Conservation (phyloP, 2,888 invertebrate species). For the Sinotaia quadrata region DNA sequence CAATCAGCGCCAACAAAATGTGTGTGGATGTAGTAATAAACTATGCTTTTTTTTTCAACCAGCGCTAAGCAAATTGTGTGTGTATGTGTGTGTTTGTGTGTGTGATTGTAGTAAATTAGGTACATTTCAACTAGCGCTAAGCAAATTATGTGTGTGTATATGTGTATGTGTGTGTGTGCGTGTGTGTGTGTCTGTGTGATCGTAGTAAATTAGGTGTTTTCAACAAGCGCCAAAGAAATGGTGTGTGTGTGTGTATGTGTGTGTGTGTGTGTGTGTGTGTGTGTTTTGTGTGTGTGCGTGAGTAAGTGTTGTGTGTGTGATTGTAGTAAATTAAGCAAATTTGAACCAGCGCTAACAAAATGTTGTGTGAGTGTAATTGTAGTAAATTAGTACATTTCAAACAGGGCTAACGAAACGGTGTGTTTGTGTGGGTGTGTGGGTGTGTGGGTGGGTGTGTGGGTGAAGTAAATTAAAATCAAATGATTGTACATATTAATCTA, state of each 20-base stretch:
- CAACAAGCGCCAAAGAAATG: background rate
- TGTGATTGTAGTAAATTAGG: background rate
- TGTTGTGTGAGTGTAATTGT: too few relatives aligned
- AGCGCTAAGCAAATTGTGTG: background rate
- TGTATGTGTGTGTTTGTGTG: background rate
- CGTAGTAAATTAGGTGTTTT: too few relatives aligned
- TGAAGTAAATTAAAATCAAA: too few relatives aligned
- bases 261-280: background rate
- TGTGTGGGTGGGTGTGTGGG: too few relatives aligned
- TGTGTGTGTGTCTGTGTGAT: background rate
- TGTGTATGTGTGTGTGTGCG: background rate
- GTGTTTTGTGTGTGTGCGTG: background rate
- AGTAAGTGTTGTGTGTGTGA: too few relatives aligned
- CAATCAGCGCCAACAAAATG: too few relatives aligned
- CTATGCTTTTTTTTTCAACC: background rate
- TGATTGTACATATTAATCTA: too few relatives aligned
- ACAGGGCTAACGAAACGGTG: too few relatives aligned
- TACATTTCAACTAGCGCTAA: background rate
- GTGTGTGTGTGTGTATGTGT: background rate
- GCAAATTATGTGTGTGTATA: background rate
- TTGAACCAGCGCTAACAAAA: too few relatives aligned
- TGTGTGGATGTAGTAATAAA: background rate
- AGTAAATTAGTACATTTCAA: too few relatives aligned
- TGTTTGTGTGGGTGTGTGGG: too few relatives aligned
- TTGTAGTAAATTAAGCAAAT: too few relatives aligned